Evolutionary conservation across 2,888 invertebrate genomes (phyloP).

Genomic region (Tinea semifulvella): DNA sequence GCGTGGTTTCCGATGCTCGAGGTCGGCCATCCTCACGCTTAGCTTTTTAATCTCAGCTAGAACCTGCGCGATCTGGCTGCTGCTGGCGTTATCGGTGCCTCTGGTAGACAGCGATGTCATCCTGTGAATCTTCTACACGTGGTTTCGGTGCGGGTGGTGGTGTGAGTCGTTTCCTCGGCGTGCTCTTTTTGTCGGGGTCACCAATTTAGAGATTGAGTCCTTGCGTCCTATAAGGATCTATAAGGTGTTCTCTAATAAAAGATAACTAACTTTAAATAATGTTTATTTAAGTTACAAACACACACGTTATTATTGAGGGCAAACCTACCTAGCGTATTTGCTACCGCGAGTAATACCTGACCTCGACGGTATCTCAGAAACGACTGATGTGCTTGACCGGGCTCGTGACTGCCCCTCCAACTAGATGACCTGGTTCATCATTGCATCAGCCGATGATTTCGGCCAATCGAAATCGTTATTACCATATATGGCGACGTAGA

Average conservation of each 20-base stretch:
- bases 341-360: not conserved
- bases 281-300: not conserved
- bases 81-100: not conserved
- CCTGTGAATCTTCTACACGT: too few relatives aligned
- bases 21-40: not conserved
- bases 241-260: too few relatives aligned
- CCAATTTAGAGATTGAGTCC: not conserved
- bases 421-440: not conserved
- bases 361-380: not conserved
- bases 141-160: too few relatives aligned
- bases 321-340: not conserved
- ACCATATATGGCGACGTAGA: too few relatives aligned
- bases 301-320: not conserved
- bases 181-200: not conserved
- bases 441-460: too few relatives aligned
- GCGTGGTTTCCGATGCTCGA: not conserved
- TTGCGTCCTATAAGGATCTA: not conserved
- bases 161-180: not conserved
- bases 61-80: not conserved
- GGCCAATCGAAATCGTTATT: too few relatives aligned
- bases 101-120: slow-evolving; percentile 16
- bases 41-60: not conserved
- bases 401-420: not conserved
- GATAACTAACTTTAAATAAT: too few relatives aligned
- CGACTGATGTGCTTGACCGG: not conserved